These are phyloP conservation scores for Athalia circularis DNA, from an alignment of 2,888 invertebrate species.

Conservation along the genomic window DNA sequence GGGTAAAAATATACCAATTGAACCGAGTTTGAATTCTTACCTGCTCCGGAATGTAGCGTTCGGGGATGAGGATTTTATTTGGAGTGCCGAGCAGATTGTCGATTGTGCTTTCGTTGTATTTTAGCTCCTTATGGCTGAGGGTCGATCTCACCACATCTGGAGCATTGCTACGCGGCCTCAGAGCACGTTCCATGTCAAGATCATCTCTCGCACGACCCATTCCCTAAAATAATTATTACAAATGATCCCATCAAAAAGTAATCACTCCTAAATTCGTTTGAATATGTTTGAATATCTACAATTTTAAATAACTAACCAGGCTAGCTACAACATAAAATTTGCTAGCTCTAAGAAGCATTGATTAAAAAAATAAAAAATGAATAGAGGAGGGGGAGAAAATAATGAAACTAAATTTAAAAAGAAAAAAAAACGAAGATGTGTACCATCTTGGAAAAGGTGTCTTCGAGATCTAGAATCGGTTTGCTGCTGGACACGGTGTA, in stretches of 20 bases:
- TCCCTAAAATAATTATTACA: constrained; percentile 63
- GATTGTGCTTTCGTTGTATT: constrained; percentile 87
- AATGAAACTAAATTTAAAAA: too few species aligned
- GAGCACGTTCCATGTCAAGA: constrained; percentile 90
- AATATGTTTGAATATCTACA: too few species aligned
- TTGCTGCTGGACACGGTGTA: constrained; percentile 83
- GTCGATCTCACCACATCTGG: constrained; percentile 93
- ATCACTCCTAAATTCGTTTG: not conserved
- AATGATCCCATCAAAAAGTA: not conserved
- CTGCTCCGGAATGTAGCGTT: constrained; percentile 93
- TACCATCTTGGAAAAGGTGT: constrained; percentile 71
- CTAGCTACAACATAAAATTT: too few species aligned
- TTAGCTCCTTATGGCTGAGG: constrained; percentile 79
- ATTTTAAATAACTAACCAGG: too few species aligned
- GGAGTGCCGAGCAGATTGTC: constrained; percentile 91
- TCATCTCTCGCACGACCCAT: constrained; percentile 84
- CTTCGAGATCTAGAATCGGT: constrained; percentile 68
- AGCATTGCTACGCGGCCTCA: constrained; percentile 84
- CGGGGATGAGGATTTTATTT: constrained; percentile 93
- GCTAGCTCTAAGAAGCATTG: too few species aligned
- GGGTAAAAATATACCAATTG: not conserved
- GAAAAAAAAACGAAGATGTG: constrained; percentile 37
- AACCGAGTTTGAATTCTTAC: constrained; percentile 69
- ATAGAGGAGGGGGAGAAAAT: too few species aligned
- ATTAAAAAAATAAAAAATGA: too few species aligned